Evolutionary conservation across 2,113 vertebrate genomes (phyloP), one percentile per base, ranked within the genome.

Genomic region (Crotophaga sulcirostris): DNA sequence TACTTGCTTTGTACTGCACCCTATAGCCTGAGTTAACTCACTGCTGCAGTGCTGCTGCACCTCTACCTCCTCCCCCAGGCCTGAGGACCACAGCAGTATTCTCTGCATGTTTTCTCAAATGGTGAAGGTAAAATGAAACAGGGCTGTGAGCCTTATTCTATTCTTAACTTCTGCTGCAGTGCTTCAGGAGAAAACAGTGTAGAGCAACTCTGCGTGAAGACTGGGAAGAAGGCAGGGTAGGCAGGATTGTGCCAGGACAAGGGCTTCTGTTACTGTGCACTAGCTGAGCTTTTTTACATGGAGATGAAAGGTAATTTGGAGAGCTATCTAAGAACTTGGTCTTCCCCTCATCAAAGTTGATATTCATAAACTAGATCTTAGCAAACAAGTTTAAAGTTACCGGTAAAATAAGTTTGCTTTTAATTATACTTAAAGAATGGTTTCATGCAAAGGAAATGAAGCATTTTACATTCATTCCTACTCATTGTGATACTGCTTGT

Each of bases 131-230:
- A 7, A 4, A 26, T 87, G 55, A 70, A 42, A 8, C 56, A 52
- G 56, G 18, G n/a, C 63, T 3, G 0, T 3, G 6, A 83, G 38
- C 26, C 13, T 13, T 34, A 0, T 31, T 34, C 20, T 74, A 1
- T 19, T 70, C 16, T 11, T 52, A 13, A n/a, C n/a, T n/a, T n/a
- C 3, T 76, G 24, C 36, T 58, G 36, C 34, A 12, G n/a, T 17
- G 42, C 38, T 75, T 72, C 0, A 1, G 16, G 38, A 24, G 34
- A 44, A 19, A 82, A 7, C 44, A 8, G 21, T 6, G 13, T n/a
- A 49, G 60, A 11, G 42, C 52, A 38, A 2, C 13, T 28, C 38
- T 26, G 7, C 10, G 23, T 18, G 24, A 55, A 68, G 34, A 13
- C 60, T 47, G 52, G 9, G 11, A 29, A 38, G 47, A 24, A 67